Base-by-base conservation (phyloP, 2,797 vertebrate genomes). In the Oryzias sinensis region DNA sequence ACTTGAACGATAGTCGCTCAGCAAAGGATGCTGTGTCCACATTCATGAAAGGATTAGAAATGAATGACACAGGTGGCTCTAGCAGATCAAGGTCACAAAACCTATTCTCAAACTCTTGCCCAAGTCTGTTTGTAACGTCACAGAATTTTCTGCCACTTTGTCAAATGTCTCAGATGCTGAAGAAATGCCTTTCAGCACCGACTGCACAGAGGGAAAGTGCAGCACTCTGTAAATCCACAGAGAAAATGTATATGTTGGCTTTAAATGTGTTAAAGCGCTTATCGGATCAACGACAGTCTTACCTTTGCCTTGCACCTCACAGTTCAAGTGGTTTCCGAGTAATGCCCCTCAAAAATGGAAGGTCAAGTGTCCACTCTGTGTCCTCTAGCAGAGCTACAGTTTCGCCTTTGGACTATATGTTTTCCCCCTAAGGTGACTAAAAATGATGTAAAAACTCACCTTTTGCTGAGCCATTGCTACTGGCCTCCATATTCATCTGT, bases 91-190 rank as follows among this genome's bases (percentile, higher is more conserved):
- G 5, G 25, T 49, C 60, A 54, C 45, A 43, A 20, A 62, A 49
- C 45, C 52, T 43, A 8, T 49, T 22, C 15, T 55, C 37, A 20
- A 62, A 63, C 24, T 55, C 37, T 43, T 44, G 25, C 14, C 46
- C 40, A 33, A 63, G 37, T 63, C 60, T 56, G 11, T 66, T 51
- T 41, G 73, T 74, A 60, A 69, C 5, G 45, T 77, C 14, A 62
- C 9, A 41, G 40, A 6, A 41, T 41, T 41, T 41, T 41, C 7
- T 13, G 40, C 40, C 14, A 43, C 42, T 43, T 43, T 43, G 14
- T 43, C 57, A 20, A 68, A 49, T 0, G 42, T 4, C 56, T 8
- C 41, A 65, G 67, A 49, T 49, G 56, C 70, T 68, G 45, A 62
- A 1, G 25, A 1, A 27, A 5, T 27, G 25, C 6, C 42, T 14